phyloP scores from a whole-genome alignment of 2,888 invertebrate species.

The Amphipoea lucens region DNA sequence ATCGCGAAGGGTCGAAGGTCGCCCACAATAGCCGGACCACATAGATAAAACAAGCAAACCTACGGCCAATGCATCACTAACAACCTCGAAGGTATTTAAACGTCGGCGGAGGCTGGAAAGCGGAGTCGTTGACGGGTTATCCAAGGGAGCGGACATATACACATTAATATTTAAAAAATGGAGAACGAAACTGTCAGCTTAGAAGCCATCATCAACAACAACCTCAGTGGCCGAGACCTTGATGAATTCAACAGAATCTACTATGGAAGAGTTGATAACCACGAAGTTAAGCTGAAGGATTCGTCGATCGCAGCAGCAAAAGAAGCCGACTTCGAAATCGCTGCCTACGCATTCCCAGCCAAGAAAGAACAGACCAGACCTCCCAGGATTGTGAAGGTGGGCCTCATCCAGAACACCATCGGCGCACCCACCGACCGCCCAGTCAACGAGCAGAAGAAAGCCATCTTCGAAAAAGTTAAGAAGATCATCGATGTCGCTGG shows the following conservation, averaged over 20 bases:
- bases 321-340: slow-evolving; percentile 89
- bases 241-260: slow-evolving; percentile 88
- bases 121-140: slow-evolving; percentile 71
- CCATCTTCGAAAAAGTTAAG: slow-evolving; percentile 94
- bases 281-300: slow-evolving; percentile 83
- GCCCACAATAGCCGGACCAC: slow-evolving; percentile 73
- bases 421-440: slow-evolving; percentile 94
- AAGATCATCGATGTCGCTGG: slow-evolving; percentile 96
- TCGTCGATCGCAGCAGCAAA: slow-evolving; percentile 89
- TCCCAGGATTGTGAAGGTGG: slow-evolving; percentile 95
- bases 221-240: slow-evolving; percentile 83
- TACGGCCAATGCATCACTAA: slow-evolving; percentile 67
- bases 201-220: slow-evolving; percentile 84
- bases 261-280: slow-evolving; percentile 83
- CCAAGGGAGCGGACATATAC: slow-evolving; percentile 59
- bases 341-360: slow-evolving; percentile 86
- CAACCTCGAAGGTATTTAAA: slow-evolving; percentile 78
- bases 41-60: slow-evolving; percentile 75
- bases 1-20: slow-evolving; percentile 84
- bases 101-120: slow-evolving; percentile 66
- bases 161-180: slow-evolving; percentile 71
- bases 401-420: slow-evolving; percentile 96
- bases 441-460: slow-evolving; percentile 94
- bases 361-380: slow-evolving; percentile 90
- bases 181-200: slow-evolving; percentile 86